phyloP scores from a whole-genome alignment of 2,113 vertebrate species.

The Megaleporinus macrocephalus region DNA sequence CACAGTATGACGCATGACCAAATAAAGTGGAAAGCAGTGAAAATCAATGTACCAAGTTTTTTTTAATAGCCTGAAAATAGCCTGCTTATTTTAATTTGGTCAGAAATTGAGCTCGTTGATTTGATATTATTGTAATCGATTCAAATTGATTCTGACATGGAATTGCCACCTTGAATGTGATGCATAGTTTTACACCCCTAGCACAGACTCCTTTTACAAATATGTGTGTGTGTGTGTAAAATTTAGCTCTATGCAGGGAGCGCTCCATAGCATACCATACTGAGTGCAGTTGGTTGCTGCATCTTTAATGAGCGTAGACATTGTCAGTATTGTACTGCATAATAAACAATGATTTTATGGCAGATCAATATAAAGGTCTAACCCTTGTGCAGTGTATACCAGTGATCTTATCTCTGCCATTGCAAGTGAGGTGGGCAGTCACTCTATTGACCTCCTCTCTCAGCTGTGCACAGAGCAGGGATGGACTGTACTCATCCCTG shows the following conservation, averaged over 20 bases:
- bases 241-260: background rate
- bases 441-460: background rate
- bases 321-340: background rate
- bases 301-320: background rate
- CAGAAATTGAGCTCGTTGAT: background rate
- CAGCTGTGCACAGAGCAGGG: background rate
- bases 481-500: background rate
- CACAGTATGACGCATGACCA: too few relatives aligned
- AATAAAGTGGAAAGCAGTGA: too few relatives aligned
- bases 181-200: background rate
- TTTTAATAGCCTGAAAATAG: too few relatives aligned
- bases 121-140: background rate
- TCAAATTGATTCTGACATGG: background rate
- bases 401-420: slow-evolving; percentile 12
- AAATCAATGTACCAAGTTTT: too few relatives aligned
- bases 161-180: too few relatives aligned
- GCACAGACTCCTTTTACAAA: background rate
- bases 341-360: slow-evolving; percentile 18
- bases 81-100: too few relatives aligned
- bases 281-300: background rate
- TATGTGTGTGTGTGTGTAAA: background rate
- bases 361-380: slow-evolving; percentile 21
- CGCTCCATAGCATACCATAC: background rate
- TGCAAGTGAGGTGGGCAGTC: background rate
- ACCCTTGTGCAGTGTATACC: background rate